Conservation (phyloP, 1,140 invertebrate genomes). For the Drosophila pachea region DNA sequence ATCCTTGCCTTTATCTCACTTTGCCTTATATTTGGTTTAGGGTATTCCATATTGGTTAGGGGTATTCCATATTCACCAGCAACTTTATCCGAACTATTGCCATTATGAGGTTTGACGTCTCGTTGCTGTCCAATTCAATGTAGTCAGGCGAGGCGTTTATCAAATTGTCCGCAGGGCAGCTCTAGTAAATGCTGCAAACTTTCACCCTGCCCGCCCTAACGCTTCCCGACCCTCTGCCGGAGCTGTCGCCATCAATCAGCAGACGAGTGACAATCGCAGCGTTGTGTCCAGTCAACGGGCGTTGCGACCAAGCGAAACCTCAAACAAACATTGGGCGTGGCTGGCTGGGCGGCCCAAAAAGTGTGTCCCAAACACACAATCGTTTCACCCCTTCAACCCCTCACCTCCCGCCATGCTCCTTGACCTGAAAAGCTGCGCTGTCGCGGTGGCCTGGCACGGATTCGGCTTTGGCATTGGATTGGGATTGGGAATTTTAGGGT, state of each 20-base stretch:
- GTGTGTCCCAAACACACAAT: background rate
- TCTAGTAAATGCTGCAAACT: background rate
- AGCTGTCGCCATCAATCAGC: slow-evolving; percentile 52
- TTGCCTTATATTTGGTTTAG: no score
- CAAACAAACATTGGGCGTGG: slow-evolving; percentile 40
- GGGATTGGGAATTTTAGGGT: background rate
- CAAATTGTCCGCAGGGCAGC: slow-evolving; percentile 30
- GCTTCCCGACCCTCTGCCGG: background rate
- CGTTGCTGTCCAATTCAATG: slow-evolving; percentile 28
- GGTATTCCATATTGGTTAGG: background rate
- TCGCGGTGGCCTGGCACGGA: slow-evolving; percentile 37
- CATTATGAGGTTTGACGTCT: slow-evolving; percentile 3
- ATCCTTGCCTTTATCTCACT: no score
- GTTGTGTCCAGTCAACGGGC: slow-evolving; percentile 5
- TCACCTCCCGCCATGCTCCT: background rate
- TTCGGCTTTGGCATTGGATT: slow-evolving; percentile 26
- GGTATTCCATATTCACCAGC: background rate
- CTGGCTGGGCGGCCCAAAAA: background rate
- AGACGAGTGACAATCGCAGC: background rate
- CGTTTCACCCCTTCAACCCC: background rate
- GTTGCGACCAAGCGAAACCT: slow-evolving; percentile 31
- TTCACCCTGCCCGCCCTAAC: background rate
- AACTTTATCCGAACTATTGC: no score
- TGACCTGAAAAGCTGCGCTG: slow-evolving; percentile 38
- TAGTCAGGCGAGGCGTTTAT: slow-evolving; percentile 37